A percentile compares a stretch with the other conserved stretches of the same genome.
Conservation (phyloP, 2,113 vertebrate species). For the Euleptes europaea region DNA sequence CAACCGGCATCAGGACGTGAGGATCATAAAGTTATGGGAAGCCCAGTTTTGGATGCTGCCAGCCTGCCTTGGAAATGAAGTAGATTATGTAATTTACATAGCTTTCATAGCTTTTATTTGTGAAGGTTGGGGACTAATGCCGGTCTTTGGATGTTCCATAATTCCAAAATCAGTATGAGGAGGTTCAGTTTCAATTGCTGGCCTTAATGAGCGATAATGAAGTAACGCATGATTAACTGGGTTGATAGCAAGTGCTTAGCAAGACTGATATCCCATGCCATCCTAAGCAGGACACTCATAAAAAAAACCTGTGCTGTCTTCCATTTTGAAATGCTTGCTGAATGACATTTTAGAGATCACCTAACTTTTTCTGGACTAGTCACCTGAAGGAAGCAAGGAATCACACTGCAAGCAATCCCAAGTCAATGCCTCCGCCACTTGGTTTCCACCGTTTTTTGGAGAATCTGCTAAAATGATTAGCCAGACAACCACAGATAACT, state of each 20-base stretch:
- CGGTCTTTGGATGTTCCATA: not conserved
- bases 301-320: slow-evolving; percentile 38
- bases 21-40: no score
- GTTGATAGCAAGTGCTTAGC: slow-evolving; percentile 32
- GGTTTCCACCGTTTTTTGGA: no score
- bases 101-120: slow-evolving; percentile 22
- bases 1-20: no score
- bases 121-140: not conserved
- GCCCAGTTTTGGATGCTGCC: no score
- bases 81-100: not conserved
- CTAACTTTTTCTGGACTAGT: not conserved
- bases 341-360: slow-evolving; percentile 14
- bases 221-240: slow-evolving; percentile 23
- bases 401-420: no score
- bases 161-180: slow-evolving; percentile 19
- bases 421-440: no score
- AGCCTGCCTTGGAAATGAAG: not conserved
- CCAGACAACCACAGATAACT: no score
- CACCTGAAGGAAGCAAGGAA: not conserved
- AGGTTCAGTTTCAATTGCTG: slow-evolving; percentile 16
- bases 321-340: slow-evolving; percentile 4
- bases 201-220: slow-evolving; percentile 38
- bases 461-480: no score
- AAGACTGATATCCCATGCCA: slow-evolving; percentile 34
- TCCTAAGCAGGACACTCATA: slow-evolving; percentile 6